phyloP scores from a whole-genome alignment of 1,140 invertebrate species.

The Meloidogyne chitwoodi region DNA sequence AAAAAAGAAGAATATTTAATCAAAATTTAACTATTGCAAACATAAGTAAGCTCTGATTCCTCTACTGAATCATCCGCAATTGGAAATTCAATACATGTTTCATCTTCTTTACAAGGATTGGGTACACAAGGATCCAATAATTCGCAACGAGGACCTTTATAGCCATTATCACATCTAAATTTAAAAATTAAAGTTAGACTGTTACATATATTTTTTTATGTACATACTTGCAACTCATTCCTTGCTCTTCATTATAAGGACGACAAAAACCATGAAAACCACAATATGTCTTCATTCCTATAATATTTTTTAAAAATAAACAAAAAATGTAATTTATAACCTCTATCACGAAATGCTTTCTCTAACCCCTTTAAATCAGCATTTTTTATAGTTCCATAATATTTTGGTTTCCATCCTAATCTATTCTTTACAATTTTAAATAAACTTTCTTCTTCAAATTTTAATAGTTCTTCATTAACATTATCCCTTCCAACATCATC shows the following conservation, averaged over 20 bases:
- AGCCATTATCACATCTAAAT: slow-evolving; percentile 24
- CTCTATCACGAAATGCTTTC: neutral
- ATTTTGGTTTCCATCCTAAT: neutral
- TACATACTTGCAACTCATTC: slow-evolving; percentile 18
- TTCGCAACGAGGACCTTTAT: slow-evolving; percentile 29
- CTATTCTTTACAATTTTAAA: neutral
- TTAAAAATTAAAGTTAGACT: neutral
- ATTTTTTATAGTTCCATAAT: neutral
- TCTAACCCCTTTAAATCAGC: neutral
- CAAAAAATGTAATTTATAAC: neutral
- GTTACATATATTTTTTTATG: too few relatives aligned
- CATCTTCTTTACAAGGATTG: slow-evolving; percentile 18
- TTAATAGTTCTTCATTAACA: neutral
- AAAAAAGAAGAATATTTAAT: too few relatives aligned
- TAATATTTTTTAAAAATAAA: neutral
- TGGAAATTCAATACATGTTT: slow-evolving; percentile 32
- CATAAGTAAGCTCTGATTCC: neutral
- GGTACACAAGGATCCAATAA: slow-evolving; percentile 20
- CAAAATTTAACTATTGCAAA: slow-evolving; percentile 31
- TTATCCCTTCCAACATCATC: neutral
- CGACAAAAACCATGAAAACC: slow-evolving; percentile 5
- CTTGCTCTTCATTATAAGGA: neutral
- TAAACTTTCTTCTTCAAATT: neutral
- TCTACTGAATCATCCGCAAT: neutral
- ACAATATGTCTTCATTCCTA: slow-evolving; percentile 21